Evolutionary conservation across 2,888 invertebrate species (phyloP).

Genomic region (Andrena hattorfiana): DNA sequence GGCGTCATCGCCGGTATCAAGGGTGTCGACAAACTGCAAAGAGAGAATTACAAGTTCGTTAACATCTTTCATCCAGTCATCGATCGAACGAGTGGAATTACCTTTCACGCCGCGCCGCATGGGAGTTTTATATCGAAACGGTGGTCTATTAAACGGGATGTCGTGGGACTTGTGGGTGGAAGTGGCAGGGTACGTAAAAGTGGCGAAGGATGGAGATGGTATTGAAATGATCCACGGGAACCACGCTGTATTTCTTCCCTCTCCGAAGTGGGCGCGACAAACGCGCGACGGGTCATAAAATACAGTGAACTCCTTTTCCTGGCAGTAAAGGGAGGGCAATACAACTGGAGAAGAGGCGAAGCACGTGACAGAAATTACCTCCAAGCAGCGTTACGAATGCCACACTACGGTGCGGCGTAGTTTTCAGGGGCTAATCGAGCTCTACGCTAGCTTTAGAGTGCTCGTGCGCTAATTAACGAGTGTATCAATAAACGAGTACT

Average conservation of each 20-base stretch:
- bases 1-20: conserved; percentile 83
- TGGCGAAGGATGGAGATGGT: too few species aligned
- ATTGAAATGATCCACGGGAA: too few species aligned
- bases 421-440: conserved; percentile 8
- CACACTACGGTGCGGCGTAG: neutral
- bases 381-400: conserved; percentile 8
- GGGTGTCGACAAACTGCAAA: conserved; percentile 85
- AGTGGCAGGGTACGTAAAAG: too few species aligned
- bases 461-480: conserved; percentile 13
- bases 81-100: too few species aligned
- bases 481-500: conserved; percentile 60
- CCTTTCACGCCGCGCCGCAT: too few species aligned
- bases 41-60: neutral
- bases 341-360: neutral
- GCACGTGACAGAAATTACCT: neutral
- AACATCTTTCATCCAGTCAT: neutral
- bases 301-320: neutral
- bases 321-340: neutral
- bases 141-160: too few species aligned
- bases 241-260: too few species aligned
- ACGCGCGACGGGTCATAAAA: neutral
- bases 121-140: too few species aligned
- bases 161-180: too few species aligned
- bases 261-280: too few species aligned
- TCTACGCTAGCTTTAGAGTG: neutral